Evolutionary conservation across 2,888 invertebrate species (phyloP).

Genomic region (Parnassius apollo): DNA sequence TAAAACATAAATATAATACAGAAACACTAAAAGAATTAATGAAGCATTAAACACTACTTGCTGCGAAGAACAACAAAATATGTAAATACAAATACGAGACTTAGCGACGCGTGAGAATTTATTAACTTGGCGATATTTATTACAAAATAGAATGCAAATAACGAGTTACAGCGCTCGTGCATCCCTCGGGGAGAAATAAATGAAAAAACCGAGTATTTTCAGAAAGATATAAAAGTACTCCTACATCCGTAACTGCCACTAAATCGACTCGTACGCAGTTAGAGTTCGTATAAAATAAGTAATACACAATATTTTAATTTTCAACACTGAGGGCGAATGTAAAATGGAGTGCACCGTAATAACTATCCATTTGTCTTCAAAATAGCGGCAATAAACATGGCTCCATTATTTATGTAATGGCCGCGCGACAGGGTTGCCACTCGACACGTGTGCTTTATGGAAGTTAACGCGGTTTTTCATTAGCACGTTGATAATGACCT

Average conservation of each 20-base stretch:
- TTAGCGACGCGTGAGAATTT: constrained; percentile 59
- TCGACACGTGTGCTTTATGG: constrained; percentile 73
- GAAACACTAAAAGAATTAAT: constrained; percentile 7
- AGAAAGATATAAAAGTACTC: constrained; percentile 47
- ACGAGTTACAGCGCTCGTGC: constrained; percentile 33
- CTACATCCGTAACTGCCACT: constrained; percentile 46
- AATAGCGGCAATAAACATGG: constrained; percentile 81
- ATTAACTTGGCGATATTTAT: constrained; percentile 46
- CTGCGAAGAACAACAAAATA: constrained; percentile 8
- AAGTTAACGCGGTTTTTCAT: constrained; percentile 74
- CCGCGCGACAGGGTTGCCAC: constrained; percentile 71
- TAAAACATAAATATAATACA: too few relatives aligned
- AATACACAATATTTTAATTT: constrained; percentile 80
- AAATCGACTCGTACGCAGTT: constrained; percentile 74
- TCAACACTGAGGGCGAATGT: constrained; percentile 71
- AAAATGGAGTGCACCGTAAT: constrained; percentile 77
- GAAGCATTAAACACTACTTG: not conserved
- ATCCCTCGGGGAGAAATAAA: constrained; percentile 30
- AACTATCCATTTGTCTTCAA: constrained; percentile 81
- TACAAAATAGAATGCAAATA: constrained; percentile 44
- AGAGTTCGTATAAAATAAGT: constrained; percentile 68
- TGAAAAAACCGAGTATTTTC: constrained; percentile 36
- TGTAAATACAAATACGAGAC: constrained; percentile 14
- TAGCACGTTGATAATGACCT: constrained; percentile 41
- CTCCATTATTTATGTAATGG: constrained; percentile 80